Evolutionary conservation across 2,797 vertebrate genomes (phyloP).

Genomic region (Lacerta agilis): DNA sequence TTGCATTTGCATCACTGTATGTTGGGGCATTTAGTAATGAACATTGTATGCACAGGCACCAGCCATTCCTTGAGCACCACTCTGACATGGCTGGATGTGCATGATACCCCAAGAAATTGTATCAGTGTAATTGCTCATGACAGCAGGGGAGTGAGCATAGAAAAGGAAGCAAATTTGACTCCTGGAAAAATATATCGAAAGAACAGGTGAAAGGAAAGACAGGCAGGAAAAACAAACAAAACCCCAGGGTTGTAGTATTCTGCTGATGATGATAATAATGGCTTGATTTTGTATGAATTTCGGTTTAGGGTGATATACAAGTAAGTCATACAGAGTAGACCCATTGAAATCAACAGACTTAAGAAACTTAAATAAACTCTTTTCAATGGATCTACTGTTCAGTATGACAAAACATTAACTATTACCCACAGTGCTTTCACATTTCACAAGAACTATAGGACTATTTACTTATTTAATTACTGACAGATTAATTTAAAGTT

Average conservation of each 20-base stretch:
- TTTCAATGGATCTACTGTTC: too few relatives aligned
- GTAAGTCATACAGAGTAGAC: not conserved
- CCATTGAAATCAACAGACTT: too few relatives aligned
- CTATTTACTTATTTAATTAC: slow-evolving; percentile 22
- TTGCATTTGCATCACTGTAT: not conserved
- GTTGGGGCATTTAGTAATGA: not conserved
- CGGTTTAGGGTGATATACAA: too few relatives aligned
- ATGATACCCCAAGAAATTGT: not conserved
- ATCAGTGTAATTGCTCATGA: not conserved
- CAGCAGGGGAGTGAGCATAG: slow-evolving; percentile 10
- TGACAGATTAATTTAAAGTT: slow-evolving; percentile 10
- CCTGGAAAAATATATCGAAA: slow-evolving; percentile 9
- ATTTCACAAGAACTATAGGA: not conserved
- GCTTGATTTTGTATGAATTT: not conserved
- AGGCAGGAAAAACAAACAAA: not conserved
- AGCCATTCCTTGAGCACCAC: not conserved
- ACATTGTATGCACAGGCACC: not conserved
- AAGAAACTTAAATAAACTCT: too few relatives aligned
- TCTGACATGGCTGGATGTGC: slow-evolving; percentile 12
- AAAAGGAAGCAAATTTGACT: not conserved
- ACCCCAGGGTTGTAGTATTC: not conserved
- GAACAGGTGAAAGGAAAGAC: not conserved
- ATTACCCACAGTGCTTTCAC: not conserved
- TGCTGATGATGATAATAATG: not conserved
- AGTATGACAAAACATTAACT: too few relatives aligned